Evolutionary conservation across 2,797 vertebrate species (phyloP), one percentile per base, ranked within the genome.

Genomic region (Propithecus deckenii): DNA sequence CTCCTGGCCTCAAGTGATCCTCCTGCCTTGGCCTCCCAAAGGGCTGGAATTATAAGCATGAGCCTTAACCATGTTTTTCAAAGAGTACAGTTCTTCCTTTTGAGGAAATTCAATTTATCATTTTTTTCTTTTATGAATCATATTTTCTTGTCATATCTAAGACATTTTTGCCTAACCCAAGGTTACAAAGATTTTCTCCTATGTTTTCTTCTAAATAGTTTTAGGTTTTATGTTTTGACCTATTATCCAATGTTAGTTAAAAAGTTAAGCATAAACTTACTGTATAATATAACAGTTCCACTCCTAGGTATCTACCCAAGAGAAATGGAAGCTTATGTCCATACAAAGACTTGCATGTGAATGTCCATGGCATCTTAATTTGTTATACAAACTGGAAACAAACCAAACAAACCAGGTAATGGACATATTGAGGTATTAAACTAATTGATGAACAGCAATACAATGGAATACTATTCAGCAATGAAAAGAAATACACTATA

Each of bases 31-130:
- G 63, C 32, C 17, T 65, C 63, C 63, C 32, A 65, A 65, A 65
- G 63, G 15, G 17, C 32, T 65, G 30, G 63, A 15, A 65, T 65
- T 65, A 63, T 3, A 65, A 11, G 20, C 20, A 38, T 69, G 35
- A 69, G 67, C 67, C 61, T 57, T n/a, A 52, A 93, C 57, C 87
- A 41, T 86, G 50, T 57, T 85, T 95, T 80, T 85, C 57, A 71
- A 93, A 93, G 32, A 69, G 6, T 23, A 74, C 84, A 65, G 55
- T 85, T 63, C 50, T 89, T 79, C 91, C 41, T 91, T 81, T 93
- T 52, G n/a, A 86, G 28, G 25, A 86, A 84, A 69, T 85, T 85
- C 10, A 52, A 7, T 67, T 67, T 72, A 69, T 69, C 20, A 28
- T 32, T 79, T 88, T 86, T 74, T 80, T 83, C 30, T 78, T 71